Evolutionary conservation across 2,113 vertebrate genomes (phyloP), one percentile per base, ranked within the genome.

Genomic region (Procavia capensis): DNA sequence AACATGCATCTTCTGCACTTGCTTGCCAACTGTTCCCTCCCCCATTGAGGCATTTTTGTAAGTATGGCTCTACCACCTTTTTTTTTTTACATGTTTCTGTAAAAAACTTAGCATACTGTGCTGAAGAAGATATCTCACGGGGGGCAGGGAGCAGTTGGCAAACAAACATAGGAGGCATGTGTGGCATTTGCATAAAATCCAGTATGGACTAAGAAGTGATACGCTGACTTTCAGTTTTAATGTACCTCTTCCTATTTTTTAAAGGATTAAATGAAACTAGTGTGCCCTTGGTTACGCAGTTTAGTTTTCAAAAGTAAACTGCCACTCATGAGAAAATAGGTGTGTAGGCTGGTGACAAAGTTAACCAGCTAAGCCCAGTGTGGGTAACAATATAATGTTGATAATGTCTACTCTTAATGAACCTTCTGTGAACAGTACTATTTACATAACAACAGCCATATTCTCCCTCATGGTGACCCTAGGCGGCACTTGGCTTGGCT

Each of bases 271-370:
- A 64, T 86, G 79, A 31, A 85, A 45, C 75, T 43, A 87, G 91
- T 64, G 91, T 95, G 70, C 47, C 59, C 8, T 41, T 85, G 27
- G 0, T 94, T 79, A 94, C 34, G 85, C 14, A 75, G 34, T 86
- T 75, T 81, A 59, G 17, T 95, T 97, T 93, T 88, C 41, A 78
- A 66, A 72, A 66, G 13, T 54, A 68, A 88, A 93, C 83, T 54
- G 34, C 9, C 34, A 90, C 1, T 11, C 63, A 50, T 78, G 66
- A 94, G 66, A 88, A 5, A 80, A 91, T 1, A 89, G 47, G 31
- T 68, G 64, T 7, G 9, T 9, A 85, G 66, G 27, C 4, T 81
- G n/a, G 27, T 82, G 76, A 64, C 72, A 90, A 81, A 76, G 11
- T 75, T 91, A 94, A 59, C 8, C 31, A 64, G 3, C 19, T 89